Percentiles rank a stretch among this genome's conserved stretches.
phyloP scores from a whole-genome alignment of 2,888 invertebrate species.

The Aphodius sticticus region DNA sequence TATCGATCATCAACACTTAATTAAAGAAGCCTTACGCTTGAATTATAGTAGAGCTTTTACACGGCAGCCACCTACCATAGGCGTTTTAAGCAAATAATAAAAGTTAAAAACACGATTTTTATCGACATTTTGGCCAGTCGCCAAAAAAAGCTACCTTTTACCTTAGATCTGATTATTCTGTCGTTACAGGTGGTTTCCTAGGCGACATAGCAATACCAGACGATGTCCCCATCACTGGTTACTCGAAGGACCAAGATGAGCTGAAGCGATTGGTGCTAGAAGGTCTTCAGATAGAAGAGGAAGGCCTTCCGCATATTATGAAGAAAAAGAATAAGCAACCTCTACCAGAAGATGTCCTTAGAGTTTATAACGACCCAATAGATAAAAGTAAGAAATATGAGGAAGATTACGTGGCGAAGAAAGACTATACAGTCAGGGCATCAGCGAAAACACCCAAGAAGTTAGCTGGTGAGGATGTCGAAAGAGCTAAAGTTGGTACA shows the following conservation, averaged over 20 bases:
- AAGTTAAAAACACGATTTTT: too few relatives aligned
- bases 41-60: too few relatives aligned
- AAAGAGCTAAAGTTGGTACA: background rate
- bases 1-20: too few relatives aligned
- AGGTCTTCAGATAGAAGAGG: conserved; percentile 85
- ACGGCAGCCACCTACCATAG: too few relatives aligned
- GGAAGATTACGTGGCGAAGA: conserved; percentile 30
- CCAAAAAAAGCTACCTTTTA: too few relatives aligned
- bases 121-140: too few relatives aligned
- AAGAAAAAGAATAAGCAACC: conserved; percentile 76
- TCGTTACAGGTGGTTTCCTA: conserved; percentile 76
- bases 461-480: background rate
- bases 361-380: conserved; percentile 55
- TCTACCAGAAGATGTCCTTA: conserved; percentile 49
- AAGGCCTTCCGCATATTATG: conserved; percentile 78
- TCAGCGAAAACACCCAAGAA: conserved; percentile 7
- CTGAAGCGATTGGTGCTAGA: conserved; percentile 84
- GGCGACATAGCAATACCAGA: conserved; percentile 84
- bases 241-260: conserved; percentile 69
- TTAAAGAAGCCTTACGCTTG: too few relatives aligned
- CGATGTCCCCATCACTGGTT: conserved; percentile 43
- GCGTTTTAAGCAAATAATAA: too few relatives aligned
- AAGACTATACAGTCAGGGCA: conserved; percentile 30
- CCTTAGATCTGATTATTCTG: too few relatives aligned
- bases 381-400: conserved; percentile 40